These are phyloP conservation scores for Riparia riparia DNA, from an alignment of 2,113 vertebrate species.

Conservation along the genomic window DNA sequence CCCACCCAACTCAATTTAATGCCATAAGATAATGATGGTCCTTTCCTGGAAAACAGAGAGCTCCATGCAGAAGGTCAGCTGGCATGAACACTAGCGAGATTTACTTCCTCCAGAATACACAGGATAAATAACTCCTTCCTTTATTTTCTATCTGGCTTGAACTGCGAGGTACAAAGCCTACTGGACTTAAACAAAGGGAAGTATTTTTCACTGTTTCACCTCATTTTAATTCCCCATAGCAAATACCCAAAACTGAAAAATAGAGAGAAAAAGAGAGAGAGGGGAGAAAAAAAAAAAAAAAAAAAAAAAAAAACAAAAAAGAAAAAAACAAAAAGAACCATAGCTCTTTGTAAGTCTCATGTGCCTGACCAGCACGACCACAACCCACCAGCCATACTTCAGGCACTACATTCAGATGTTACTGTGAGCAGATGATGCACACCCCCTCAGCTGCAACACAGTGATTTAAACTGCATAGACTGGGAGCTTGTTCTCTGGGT, in stretches of 20 bases:
- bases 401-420: not conserved
- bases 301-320: no score
- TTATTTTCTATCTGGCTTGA: not conserved
- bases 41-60: conserved; percentile 9
- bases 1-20: not conserved
- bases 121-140: not conserved
- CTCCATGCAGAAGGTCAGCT: not conserved
- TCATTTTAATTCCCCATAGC: not conserved
- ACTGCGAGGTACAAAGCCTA: not conserved
- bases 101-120: not conserved
- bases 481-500: not conserved
- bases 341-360: not conserved
- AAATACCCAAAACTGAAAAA: not conserved
- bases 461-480: not conserved
- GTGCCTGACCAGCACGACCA: not conserved
- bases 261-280: not conserved
- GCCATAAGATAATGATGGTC: not conserved
- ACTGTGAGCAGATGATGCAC: not conserved
- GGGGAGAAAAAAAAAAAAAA: not conserved
- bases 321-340: no score
- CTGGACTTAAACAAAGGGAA: not conserved
- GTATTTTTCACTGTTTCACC: not conserved
- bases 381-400: not conserved
- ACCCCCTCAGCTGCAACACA: not conserved
- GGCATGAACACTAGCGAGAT: not conserved